A percentile compares a stretch with the other conserved stretches of the same genome.
These are phyloP conservation scores for Sitta carolinensis DNA, from an alignment of 2,797 vertebrate species.

Conservation along the genomic window DNA sequence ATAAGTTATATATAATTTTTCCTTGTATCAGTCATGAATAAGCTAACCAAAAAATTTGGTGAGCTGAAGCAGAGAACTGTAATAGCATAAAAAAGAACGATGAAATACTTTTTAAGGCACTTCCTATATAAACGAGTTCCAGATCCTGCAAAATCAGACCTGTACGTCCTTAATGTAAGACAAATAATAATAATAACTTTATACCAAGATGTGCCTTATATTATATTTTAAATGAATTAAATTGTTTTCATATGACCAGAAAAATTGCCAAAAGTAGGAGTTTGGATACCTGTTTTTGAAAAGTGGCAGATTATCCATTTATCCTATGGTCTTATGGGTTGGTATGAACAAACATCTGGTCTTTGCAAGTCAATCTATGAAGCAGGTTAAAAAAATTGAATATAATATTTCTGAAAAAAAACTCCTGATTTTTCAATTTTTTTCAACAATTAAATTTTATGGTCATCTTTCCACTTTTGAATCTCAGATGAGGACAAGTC, in stretches of 20 bases:
- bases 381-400: neutral
- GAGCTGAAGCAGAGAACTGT: neutral
- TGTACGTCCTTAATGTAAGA: neutral
- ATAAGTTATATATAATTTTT: neutral
- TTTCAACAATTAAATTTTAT: neutral
- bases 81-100: neutral
- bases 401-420: neutral
- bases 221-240: neutral
- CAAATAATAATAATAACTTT: neutral
- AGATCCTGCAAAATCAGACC: neutral
- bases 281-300: neutral
- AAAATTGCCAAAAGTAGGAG: neutral
- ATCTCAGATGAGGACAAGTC: neutral
- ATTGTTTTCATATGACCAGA: neutral
- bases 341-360: neutral
- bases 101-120: neutral
- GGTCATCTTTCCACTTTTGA: neutral
- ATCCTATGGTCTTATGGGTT: neutral
- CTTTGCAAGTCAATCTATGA: neutral
- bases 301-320: neutral
- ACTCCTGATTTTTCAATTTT: neutral
- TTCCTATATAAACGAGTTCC: neutral
- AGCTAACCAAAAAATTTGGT: neutral
- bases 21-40: neutral
- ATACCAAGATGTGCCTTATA: neutral